Evolutionary conservation across 2,888 invertebrate species (phyloP), one percentile per base, ranked within the genome.

Genomic region (Hartigia nigra): DNA sequence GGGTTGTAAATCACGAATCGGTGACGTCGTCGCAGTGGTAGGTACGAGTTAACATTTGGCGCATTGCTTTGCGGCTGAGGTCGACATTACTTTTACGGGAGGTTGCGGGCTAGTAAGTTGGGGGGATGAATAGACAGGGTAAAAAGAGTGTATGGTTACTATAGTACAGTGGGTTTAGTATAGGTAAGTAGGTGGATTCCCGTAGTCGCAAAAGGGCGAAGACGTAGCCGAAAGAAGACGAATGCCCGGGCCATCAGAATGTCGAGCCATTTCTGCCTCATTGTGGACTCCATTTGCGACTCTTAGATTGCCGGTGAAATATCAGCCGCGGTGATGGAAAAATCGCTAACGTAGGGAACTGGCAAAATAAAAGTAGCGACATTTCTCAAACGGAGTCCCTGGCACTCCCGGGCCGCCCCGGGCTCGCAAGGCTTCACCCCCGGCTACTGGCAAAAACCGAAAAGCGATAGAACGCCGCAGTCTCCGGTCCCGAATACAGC

Each of bases 271-370:
- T 91, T 90, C 90, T 90, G 90, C 88, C 89, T 91, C 91, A 91
- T 91, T 91, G 90, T 90, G 90, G 89, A 90, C 91, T 90, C 91
- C 91, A 91, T 91, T 91, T 91, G 90, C 89, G 91, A 90, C 90
- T 91, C 90, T 91, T 90, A 91, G 90, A 91, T 91, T 90, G 90
- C 87, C 85, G 85, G 90, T 91, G 91, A 91, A 91, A 91, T 91
- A 91, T 91, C 88, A 88, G 84, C 87, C 85, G 87, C 86, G 88
- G 87, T 89, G 91, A 91, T 91, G 90, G 91, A 91, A 91, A 91
- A 91, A 90, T 91, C 91, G 91, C 90, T 89, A 89, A 88, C 89
- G 89, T 84, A 88, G 89, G 88, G 86, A 88, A 87, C 89, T 86
- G 87, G 90, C 88, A 87, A 91, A 91, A 91, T 90, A 91, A 90